A percentile compares a stretch with the other conserved stretches of the same genome.
Evolutionary conservation across 2,797 vertebrate genomes (phyloP).

Genomic region (Takifugu ocellatus): DNA sequence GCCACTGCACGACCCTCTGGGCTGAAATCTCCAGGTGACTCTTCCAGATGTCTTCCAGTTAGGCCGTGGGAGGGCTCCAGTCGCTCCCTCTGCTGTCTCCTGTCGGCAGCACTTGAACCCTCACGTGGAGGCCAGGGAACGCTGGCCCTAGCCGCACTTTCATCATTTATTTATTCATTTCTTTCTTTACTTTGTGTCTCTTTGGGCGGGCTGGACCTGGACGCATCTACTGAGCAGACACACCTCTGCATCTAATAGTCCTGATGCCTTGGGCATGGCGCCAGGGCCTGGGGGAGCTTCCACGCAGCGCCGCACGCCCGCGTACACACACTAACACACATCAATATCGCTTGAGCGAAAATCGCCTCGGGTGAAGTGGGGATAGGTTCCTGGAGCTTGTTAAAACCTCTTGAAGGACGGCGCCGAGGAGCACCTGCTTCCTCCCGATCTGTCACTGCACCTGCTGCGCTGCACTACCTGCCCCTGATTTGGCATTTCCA

Average conservation of each 20-base stretch:
- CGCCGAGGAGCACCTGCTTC: conserved; percentile 49
- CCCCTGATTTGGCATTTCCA: conserved; percentile 69
- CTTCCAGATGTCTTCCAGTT: background rate
- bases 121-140: background rate
- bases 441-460: conserved; percentile 63
- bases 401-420: conserved; percentile 68
- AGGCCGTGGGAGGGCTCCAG: conserved; percentile 57
- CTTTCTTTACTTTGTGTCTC: conserved; percentile 27
- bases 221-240: conserved; percentile 69
- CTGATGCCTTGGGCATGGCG: conserved; percentile 65
- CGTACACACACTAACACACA: conserved; percentile 28
- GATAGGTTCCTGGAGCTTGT: conserved; percentile 64
- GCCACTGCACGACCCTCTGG: too few relatives aligned
- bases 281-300: conserved; percentile 52
- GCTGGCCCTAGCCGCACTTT: too few relatives aligned
- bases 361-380: conserved; percentile 66
- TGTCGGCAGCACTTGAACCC: conserved; percentile 52
- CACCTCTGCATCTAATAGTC: conserved; percentile 51
- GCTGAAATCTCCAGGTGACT: too few relatives aligned
- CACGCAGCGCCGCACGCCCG: conserved; percentile 21
- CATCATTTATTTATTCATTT: conserved; percentile 11
- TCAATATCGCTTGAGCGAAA: conserved; percentile 61
- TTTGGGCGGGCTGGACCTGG: conserved; percentile 62
- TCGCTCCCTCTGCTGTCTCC: conserved; percentile 53
- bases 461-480: conserved; percentile 57